Evolutionary conservation across 2,888 invertebrate genomes (phyloP), one percentile per base, ranked within the genome.

Genomic region (Agonopterix arenella): DNA sequence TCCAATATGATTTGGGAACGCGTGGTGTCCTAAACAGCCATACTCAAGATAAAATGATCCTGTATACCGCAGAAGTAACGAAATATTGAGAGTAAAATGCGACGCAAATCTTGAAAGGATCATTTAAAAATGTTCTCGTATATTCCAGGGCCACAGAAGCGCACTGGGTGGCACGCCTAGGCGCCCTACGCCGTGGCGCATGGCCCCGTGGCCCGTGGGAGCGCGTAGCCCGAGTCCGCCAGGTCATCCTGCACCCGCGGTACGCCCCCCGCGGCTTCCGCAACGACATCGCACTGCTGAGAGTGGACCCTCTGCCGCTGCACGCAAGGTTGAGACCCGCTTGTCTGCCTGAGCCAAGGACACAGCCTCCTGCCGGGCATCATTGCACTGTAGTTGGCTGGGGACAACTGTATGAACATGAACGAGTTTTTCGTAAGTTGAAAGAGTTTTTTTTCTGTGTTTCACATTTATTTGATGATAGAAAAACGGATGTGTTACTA

Each of bases 401-500:
- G 95, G 95, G 95, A 36, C 95, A 95, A 69, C 88, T 95, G 0
- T 94, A 93, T 64, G 95, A 95, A 80, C 92, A 93, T 53, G 94
- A 94, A 49, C 86, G 94, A 53, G 93, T 95, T 51, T 95, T 95
- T 73, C 95, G 95, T 95, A 84, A 93, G 94, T 78, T 40, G 40
- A 5, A 28, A 5, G 28, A 28, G 40, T 1, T 40, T 40, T 40
- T 40, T 40, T 4, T 7, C 4, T 18, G 4, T 28, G 28, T 28
- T 28, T 5, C 1, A 5, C 4, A 28, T 28, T 28, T 18, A 18
- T 18, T 28, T 28, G 28, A 28, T 28, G 28, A 28, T 28, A 18
- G 13, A n/a, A n/a, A n/a, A n/a, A n/a, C n/a, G n/a, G n/a, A n/a
- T n/a, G n/a, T n/a, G n/a, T n/a, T n/a, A n/a, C n/a, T n/a, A n/a